These are phyloP conservation scores for Drosophila kurseongensis DNA, from an alignment of 1,140 invertebrate genomes.

Conservation along the genomic window DNA sequence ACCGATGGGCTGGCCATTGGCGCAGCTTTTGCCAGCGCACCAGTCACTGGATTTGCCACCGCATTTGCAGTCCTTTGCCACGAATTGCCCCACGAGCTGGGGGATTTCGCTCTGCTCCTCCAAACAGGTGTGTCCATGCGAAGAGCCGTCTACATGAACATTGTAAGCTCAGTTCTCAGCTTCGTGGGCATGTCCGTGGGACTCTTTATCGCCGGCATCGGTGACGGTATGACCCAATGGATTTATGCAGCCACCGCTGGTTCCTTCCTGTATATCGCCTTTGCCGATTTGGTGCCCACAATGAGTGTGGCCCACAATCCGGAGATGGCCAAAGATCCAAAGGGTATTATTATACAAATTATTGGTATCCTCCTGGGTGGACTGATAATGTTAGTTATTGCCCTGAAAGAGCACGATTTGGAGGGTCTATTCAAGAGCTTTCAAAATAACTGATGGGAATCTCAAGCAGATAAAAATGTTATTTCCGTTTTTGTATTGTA, in stretches of 20 bases:
- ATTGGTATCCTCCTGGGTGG: slow-evolving; percentile 89
- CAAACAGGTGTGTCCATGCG: slow-evolving; percentile 90
- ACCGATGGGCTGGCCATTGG: slow-evolving; percentile 93
- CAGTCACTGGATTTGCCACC: slow-evolving; percentile 91
- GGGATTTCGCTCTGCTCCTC: slow-evolving; percentile 92
- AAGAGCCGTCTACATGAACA: slow-evolving; percentile 90
- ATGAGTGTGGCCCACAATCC: slow-evolving; percentile 85
- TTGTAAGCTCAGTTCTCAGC: slow-evolving; percentile 90
- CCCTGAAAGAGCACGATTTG: slow-evolving; percentile 90
- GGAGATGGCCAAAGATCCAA: slow-evolving; percentile 83
- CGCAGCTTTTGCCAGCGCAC: slow-evolving; percentile 90
- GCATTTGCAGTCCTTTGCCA: slow-evolving; percentile 92
- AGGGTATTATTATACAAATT: slow-evolving; percentile 86
- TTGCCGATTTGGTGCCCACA: slow-evolving; percentile 91
- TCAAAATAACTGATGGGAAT: slow-evolving; percentile 16
- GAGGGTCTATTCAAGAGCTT: slow-evolving; percentile 85
- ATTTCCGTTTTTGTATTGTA: slow-evolving; percentile 12
- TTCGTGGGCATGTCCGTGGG: slow-evolving; percentile 91
- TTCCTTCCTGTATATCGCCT: slow-evolving; percentile 92
- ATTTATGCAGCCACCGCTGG: slow-evolving; percentile 92
- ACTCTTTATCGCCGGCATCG: slow-evolving; percentile 88
- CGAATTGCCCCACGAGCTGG: slow-evolving; percentile 92
- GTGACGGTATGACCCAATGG: slow-evolving; percentile 89
- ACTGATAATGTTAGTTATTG: slow-evolving; percentile 90
- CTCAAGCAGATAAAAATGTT: slow-evolving; percentile 1